phyloP scores from a whole-genome alignment of 2,797 vertebrate genomes.

The Gymnocypris eckloni region DNA sequence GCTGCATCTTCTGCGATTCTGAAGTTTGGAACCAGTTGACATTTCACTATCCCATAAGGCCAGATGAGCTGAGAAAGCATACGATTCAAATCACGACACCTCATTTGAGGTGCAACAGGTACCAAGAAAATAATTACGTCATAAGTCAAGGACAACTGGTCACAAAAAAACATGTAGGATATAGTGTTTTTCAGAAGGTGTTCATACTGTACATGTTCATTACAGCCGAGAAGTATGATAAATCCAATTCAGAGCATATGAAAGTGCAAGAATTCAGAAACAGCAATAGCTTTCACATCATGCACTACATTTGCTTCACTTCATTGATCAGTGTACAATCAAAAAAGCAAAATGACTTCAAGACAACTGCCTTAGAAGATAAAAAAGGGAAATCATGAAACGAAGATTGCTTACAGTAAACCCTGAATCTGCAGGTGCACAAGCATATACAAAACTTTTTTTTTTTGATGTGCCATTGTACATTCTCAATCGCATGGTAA shows the following conservation, averaged over 20 bases:
- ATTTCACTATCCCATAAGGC: background rate
- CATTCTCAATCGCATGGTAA: slow-evolving; percentile 42
- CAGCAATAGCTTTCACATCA: background rate
- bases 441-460: background rate
- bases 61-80: background rate
- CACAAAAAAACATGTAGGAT: background rate
- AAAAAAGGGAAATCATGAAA: background rate
- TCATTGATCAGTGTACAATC: background rate
- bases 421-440: slow-evolving; percentile 14
- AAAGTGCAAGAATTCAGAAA: background rate
- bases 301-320: background rate
- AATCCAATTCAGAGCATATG: background rate
- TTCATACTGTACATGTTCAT: too few relatives aligned
- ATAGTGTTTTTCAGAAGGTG: background rate
- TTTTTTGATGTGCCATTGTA: slow-evolving; percentile 10
- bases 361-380: background rate
- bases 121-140: background rate
- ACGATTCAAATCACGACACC: background rate
- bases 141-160: background rate
- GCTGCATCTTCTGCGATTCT: background rate
- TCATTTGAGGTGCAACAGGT: background rate
- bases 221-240: background rate
- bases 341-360: background rate
- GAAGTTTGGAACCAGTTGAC: background rate
- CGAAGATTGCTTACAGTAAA: background rate